Evolutionary conservation across 1,140 invertebrate genomes (phyloP).

Genomic region (Macrobrachium nipponense): DNA sequence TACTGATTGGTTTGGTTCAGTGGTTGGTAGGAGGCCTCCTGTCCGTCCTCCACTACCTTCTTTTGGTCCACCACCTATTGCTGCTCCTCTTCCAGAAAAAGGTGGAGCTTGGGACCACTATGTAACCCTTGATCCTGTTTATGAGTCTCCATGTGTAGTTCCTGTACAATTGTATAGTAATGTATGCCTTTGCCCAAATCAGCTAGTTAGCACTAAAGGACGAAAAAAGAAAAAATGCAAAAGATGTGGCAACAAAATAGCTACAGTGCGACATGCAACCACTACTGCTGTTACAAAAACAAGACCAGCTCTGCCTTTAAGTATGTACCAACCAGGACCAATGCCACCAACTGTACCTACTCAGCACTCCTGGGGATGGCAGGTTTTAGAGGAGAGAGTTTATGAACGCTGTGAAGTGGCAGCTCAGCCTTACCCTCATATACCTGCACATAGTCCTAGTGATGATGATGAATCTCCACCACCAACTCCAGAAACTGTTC

Average conservation of each 20-base stretch:
- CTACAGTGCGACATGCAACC: slow-evolving; percentile 51
- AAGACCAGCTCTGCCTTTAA: slow-evolving; percentile 49
- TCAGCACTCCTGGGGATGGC: slow-evolving; percentile 55
- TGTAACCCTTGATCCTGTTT: slow-evolving; percentile 44
- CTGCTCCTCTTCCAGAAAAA: slow-evolving; percentile 38
- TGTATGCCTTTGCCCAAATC: slow-evolving; percentile 56
- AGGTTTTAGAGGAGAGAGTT: slow-evolving; percentile 42
- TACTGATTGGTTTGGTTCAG: slow-evolving; percentile 63
- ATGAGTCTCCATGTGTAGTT: slow-evolving; percentile 46
- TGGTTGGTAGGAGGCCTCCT: slow-evolving; percentile 51
- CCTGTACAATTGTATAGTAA: slow-evolving; percentile 51
- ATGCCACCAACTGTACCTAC: neutral
- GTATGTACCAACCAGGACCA: slow-evolving; percentile 26
- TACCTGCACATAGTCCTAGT: slow-evolving; percentile 8
- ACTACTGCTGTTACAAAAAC: slow-evolving; percentile 38
- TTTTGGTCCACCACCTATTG: slow-evolving; percentile 20
- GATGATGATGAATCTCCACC: slow-evolving; percentile 62
- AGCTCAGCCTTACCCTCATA: neutral
- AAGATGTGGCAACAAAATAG: slow-evolving; percentile 58
- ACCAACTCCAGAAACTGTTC: slow-evolving; percentile 61
- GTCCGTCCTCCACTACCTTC: slow-evolving; percentile 52
- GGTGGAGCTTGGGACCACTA: slow-evolving; percentile 54
- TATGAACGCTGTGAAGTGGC: slow-evolving; percentile 43
- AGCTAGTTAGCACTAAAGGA: slow-evolving; percentile 51
- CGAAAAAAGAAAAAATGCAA: slow-evolving; percentile 64